These are phyloP conservation scores for Pangasianodon gigas DNA, from an alignment of 2,113 vertebrate species.

Conservation along the genomic window DNA sequence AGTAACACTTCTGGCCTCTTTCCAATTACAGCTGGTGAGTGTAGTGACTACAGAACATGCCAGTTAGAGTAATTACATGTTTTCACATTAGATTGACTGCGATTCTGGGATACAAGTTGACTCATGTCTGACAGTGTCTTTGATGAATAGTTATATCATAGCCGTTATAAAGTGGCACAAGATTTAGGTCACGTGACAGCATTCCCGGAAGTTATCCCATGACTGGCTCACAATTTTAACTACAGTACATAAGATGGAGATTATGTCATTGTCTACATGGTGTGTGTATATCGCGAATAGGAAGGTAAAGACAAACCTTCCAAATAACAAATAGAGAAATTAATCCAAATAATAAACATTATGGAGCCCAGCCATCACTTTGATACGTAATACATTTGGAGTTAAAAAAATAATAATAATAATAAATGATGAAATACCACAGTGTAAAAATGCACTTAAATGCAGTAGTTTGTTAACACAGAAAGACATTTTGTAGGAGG, in stretches of 20 bases:
- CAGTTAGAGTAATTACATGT: not conserved
- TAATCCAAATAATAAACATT: not conserved
- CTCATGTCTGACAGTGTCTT: not conserved
- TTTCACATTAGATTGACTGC: not conserved
- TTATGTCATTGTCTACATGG: not conserved
- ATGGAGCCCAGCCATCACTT: not conserved
- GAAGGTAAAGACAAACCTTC: not conserved
- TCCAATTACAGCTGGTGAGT: not conserved
- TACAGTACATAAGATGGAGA: not conserved
- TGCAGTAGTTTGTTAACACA: not conserved
- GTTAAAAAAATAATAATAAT: not conserved
- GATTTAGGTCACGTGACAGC: not conserved
- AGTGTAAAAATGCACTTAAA: not conserved
- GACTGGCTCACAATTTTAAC: not conserved
- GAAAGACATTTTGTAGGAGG: not conserved
- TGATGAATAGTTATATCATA: constrained; percentile 13
- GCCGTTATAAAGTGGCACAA: not conserved
- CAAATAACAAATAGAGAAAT: not conserved
- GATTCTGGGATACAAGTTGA: not conserved
- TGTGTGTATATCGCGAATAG: not conserved
- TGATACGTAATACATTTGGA: not conserved
- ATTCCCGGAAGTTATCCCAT: constrained; percentile 44
- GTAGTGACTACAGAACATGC: not conserved
- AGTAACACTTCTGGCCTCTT: not conserved
- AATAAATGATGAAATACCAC: not conserved